Evolutionary conservation across 2,797 vertebrate species (phyloP).

Genomic region (Sparus aurata): DNA sequence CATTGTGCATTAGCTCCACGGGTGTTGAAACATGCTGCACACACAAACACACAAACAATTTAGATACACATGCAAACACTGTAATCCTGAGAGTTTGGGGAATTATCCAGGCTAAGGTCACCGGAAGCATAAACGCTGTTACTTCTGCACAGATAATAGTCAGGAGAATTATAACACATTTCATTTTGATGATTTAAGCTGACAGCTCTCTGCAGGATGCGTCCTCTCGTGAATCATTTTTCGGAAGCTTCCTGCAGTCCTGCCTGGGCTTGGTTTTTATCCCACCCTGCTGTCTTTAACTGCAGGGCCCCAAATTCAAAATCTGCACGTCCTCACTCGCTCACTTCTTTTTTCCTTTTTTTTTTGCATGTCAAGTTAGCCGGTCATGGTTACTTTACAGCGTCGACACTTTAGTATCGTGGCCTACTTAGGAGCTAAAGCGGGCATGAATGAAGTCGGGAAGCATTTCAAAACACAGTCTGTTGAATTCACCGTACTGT

Average conservation of each 20-base stretch:
- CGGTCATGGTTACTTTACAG: constrained; percentile 52
- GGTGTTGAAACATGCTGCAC: constrained; percentile 25
- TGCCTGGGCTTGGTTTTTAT: constrained; percentile 29
- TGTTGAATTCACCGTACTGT: neutral
- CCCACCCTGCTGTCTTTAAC: constrained; percentile 27
- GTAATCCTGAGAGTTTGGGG: constrained; percentile 52
- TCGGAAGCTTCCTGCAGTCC: constrained; percentile 34
- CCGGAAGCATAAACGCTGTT: constrained; percentile 30
- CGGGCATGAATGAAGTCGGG: constrained; percentile 23
- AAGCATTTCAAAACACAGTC: constrained; percentile 18
- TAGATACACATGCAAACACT: constrained; percentile 33
- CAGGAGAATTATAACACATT: constrained; percentile 47
- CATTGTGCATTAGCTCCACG: constrained; percentile 46
- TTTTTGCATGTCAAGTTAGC: constrained; percentile 38
- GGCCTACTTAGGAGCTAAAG: constrained; percentile 50
- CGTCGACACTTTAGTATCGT: constrained; percentile 31
- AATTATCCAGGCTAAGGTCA: constrained; percentile 53
- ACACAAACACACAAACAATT: constrained; percentile 18
- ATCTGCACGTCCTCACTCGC: constrained; percentile 43
- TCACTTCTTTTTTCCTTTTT: constrained; percentile 19
- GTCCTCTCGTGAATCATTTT: constrained; percentile 34
- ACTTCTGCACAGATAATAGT: constrained; percentile 25
- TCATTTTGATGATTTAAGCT: constrained; percentile 48
- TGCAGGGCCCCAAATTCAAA: constrained; percentile 26
- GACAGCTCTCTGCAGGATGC: constrained; percentile 47